A percentile compares a stretch with the other conserved stretches of the same genome.
phyloP scores from a whole-genome alignment of 2,888 invertebrate species.

The Apotomis capreana region DNA sequence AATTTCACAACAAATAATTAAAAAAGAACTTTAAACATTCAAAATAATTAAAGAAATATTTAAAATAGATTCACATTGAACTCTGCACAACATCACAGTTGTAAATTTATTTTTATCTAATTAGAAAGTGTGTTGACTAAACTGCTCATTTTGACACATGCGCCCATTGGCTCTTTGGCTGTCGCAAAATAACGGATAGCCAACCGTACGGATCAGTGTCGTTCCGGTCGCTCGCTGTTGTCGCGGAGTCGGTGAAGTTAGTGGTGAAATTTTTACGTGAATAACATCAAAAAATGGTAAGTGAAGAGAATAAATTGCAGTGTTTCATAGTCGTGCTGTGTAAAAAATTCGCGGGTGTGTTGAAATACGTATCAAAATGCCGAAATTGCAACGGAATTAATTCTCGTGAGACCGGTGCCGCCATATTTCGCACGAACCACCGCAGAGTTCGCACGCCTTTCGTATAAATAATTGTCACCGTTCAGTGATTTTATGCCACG shows the following conservation, averaged over 20 bases:
- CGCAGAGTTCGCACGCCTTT: constrained; percentile 79
- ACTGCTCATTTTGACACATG: constrained; percentile 76
- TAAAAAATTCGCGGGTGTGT: constrained; percentile 55
- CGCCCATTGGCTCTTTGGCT: constrained; percentile 81
- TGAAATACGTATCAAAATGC: constrained; percentile 53
- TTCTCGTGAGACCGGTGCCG: constrained; percentile 78
- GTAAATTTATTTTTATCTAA: constrained; percentile 40
- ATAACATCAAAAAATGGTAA: constrained; percentile 83
- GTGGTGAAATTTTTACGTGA: constrained; percentile 69
- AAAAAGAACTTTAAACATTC: constrained; percentile 2
- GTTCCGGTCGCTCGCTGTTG: constrained; percentile 82
- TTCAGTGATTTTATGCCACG: constrained; percentile 82
- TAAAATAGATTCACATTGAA: constrained; percentile 7
- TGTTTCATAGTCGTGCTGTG: constrained; percentile 67
- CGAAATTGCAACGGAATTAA: constrained; percentile 64
- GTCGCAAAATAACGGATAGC: constrained; percentile 68
- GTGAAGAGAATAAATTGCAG: constrained; percentile 74
- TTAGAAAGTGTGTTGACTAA: constrained; percentile 63
- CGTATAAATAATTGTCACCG: constrained; percentile 75
- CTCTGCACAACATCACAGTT: constrained; percentile 8
- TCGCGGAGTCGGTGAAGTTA: constrained; percentile 80
- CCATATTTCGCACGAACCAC: constrained; percentile 81
- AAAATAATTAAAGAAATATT: constrained; percentile 22
- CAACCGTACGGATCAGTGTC: constrained; percentile 79
- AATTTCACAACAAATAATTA: constrained; percentile 2